Conservation (phyloP, 2,888 invertebrate genomes). For the Ochropleura leucogaster region DNA sequence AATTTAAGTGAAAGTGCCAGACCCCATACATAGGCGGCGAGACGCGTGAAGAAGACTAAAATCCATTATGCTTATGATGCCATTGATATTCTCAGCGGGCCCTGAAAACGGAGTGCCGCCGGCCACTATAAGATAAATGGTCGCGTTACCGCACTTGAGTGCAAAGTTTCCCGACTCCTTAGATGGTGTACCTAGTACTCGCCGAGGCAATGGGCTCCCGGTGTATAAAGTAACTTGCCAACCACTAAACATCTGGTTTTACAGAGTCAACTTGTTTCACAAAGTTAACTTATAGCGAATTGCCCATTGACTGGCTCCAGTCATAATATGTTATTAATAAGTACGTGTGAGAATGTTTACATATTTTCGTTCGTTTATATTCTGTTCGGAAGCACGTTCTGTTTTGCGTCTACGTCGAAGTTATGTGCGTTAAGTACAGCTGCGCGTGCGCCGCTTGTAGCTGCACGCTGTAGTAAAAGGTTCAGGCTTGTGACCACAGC, state of each 20-base stretch:
- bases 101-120: slow-evolving; percentile 72
- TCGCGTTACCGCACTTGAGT: slow-evolving; percentile 63
- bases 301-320: slow-evolving; percentile 38
- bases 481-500: slow-evolving; percentile 37
- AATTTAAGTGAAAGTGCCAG: slow-evolving; percentile 80
- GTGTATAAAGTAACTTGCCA: slow-evolving; percentile 45
- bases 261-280: slow-evolving; percentile 14
- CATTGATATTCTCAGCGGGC: slow-evolving; percentile 80
- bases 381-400: slow-evolving; percentile 53
- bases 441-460: slow-evolving; percentile 10
- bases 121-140: slow-evolving; percentile 71
- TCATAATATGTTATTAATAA: slow-evolving; percentile 41
- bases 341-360: slow-evolving; percentile 59
- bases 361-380: slow-evolving; percentile 1
- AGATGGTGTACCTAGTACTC: slow-evolving; percentile 51
- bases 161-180: slow-evolving; percentile 58
- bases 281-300: slow-evolving; percentile 35
- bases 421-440: slow-evolving; percentile 41
- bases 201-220: slow-evolving; percentile 9
- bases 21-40: slow-evolving; percentile 69
- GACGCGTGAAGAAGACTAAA: slow-evolving; percentile 73
- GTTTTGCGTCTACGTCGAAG: slow-evolving; percentile 38
- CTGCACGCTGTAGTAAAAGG: slow-evolving; percentile 52
- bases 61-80: slow-evolving; percentile 79
- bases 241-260: slow-evolving; percentile 27